Conservation (phyloP, 2,113 vertebrate species). For the Mus musculus region GRCm39 chr5:27087001-27087500, state of each 20-base stretch:
- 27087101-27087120: fast-evolving
- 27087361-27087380: neutral
- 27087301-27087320: neutral
- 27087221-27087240: neutral
- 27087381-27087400: constrained; percentile 8
- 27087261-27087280: neutral
- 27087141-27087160: neutral
- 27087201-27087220: neutral
- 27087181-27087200: neutral
- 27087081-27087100: neutral
- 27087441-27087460: neutral
- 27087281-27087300: neutral
- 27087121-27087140: neutral
- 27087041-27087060: neutral
- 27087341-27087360: neutral
- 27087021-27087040: neutral
- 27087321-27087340: neutral
- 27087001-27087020: neutral
- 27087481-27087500: constrained; percentile 3
- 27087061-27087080: neutral
- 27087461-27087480: neutral
- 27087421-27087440: constrained; percentile 30
- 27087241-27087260: neutral
- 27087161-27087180: neutral
- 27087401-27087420: neutral